These are phyloP conservation scores for Anabacerthia variegaticeps DNA, from an alignment of 2,797 vertebrate species.

Conservation along the genomic window DNA sequence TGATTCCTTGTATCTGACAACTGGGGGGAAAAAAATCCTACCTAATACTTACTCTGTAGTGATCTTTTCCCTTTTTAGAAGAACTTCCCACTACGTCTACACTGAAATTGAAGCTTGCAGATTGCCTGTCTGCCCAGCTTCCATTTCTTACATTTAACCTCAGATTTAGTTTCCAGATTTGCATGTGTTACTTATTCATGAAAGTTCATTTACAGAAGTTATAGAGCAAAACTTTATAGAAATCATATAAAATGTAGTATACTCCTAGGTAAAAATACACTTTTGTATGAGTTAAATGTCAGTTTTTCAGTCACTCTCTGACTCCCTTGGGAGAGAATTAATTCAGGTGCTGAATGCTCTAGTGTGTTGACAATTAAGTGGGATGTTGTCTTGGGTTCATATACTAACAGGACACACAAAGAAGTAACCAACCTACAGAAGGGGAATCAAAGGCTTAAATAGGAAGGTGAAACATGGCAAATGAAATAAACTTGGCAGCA, in stretches of 20 bases:
- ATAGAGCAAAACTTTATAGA: neutral
- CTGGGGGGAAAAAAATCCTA: neutral
- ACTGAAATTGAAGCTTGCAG: conserved; percentile 40
- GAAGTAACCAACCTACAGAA: neutral
- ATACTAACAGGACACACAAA: neutral
- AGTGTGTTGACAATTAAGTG: neutral
- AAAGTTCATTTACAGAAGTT: neutral
- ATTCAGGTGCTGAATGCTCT: neutral
- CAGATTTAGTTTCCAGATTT: conserved; percentile 56
- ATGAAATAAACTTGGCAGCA: neutral
- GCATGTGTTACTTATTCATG: conserved; percentile 38
- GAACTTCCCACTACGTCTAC: conserved; percentile 2
- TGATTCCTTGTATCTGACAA: neutral
- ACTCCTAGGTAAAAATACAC: neutral
- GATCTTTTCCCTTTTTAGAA: conserved; percentile 56
- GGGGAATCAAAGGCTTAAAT: neutral
- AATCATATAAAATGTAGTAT: neutral
- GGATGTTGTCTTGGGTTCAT: neutral
- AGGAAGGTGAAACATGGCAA: neutral
- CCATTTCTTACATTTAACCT: conserved; percentile 48
- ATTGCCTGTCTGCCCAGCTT: conserved; percentile 40
- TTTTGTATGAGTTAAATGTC: neutral
- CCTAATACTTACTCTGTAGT: conserved; percentile 22
- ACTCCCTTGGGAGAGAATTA: neutral
- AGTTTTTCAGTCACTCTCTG: neutral